Evolutionary conservation across 2,888 invertebrate genomes (phyloP).

Genomic region (Endotricha flammealis): DNA sequence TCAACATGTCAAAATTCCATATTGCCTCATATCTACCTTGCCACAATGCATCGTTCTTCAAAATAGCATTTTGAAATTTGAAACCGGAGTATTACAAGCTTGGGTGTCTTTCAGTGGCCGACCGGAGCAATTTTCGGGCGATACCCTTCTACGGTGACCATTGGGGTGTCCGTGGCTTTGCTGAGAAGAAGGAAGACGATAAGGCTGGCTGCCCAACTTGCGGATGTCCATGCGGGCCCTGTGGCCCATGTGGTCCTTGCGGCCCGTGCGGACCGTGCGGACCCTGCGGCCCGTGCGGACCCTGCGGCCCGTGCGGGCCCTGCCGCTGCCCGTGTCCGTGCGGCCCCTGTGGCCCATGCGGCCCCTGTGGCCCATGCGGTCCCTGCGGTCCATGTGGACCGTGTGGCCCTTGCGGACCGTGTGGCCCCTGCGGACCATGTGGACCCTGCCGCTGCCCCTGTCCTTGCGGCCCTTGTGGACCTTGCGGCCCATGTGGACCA

Average conservation of each 20-base stretch:
- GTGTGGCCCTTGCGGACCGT: constrained; percentile 32
- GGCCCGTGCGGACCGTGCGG: constrained; percentile 31
- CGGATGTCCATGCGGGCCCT: constrained; percentile 32
- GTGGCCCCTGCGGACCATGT: constrained; percentile 27
- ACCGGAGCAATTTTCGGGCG: constrained; percentile 10
- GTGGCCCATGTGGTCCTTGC: constrained; percentile 32
- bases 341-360: constrained; percentile 41
- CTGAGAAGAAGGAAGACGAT: constrained; percentile 40
- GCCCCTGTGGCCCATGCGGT: constrained; percentile 22
- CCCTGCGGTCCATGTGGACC: constrained; percentile 34
- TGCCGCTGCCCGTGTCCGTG: constrained; percentile 29
- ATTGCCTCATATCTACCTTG: too few relatives aligned
- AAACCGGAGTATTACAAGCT: constrained; percentile 65
- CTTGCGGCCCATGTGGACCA: constrained; percentile 25
- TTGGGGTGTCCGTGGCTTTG: constrained; percentile 31
- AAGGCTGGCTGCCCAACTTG: constrained; percentile 27
- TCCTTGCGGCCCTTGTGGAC: constrained; percentile 29
- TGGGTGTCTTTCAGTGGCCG: constrained; percentile 61
- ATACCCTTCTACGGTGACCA: constrained; percentile 43
- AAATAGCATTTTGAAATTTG: constrained; percentile 57
- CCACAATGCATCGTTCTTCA: constrained; percentile 62
- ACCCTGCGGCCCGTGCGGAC: constrained; percentile 30
- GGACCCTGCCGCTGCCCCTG: constrained; percentile 26
- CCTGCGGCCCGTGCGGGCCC: constrained; percentile 34
- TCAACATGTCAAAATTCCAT: too few relatives aligned